Base-by-base conservation (phyloP, 2,888 invertebrate species). In the Acronicta alni region DNA sequence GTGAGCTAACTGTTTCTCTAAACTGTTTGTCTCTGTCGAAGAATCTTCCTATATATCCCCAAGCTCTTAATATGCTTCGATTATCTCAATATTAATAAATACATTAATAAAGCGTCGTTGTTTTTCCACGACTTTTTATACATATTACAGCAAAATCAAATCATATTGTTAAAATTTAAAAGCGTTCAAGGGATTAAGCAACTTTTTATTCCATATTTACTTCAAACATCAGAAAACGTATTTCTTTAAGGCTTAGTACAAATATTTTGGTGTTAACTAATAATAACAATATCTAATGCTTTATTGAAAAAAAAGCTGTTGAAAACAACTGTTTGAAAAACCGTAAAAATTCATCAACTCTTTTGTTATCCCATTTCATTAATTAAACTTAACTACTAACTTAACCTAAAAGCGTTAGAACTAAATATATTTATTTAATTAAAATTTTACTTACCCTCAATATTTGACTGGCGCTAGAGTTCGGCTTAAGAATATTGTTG, bases 81-180 rank as follows among this genome's bases (percentile, higher is more conserved):
- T 57, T 53, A 53, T 32, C 57, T 67, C 38, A 43, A 53, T 62
- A 42, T 37, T 14, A 30, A 39, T 63, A 16, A 41, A 47, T 51
- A n/a, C n/a, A n/a, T n/a, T n/a, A n/a, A n/a, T n/a, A n/a, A n/a
- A 46, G 16, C 3, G 23, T 18, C 35, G 9, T 39, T 56, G 0
- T 55, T 41, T 49, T 41, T 32, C 57, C 57, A 67, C 55, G 48
- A 64, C 48, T 48, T 68, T 63, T 59, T 64, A 68, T 44, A 59
- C 37, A 37, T 67, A 55, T 64, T 65, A 57, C 26, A n/a, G 5
- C 6, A n/a, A 35, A n/a, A 35, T 35, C 35, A 4, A n/a, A 35
- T n/a, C 7, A 14, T 12, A 35, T 14, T 35, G 14, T 32, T 30
- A 30, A 30, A 30, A 30, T 30, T 30, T 12, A 30, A 30, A 5